Conservation (phyloP, 1,140 invertebrate species). For the Catajapyx aquilonaris region DNA sequence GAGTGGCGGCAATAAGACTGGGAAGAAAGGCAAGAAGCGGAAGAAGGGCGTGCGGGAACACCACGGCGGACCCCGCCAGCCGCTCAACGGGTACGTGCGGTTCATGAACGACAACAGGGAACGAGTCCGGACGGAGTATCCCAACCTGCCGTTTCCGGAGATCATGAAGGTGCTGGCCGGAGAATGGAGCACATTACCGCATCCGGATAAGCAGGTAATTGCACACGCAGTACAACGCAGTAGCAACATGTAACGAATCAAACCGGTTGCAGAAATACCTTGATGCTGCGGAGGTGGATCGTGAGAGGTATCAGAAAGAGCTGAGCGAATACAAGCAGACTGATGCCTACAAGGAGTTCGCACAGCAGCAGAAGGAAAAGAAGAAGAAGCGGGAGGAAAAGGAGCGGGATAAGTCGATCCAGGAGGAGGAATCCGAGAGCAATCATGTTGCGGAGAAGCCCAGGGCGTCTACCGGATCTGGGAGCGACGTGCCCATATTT, state of each 20-base stretch:
- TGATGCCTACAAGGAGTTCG: slow-evolving; percentile 60
- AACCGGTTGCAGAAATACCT: no score
- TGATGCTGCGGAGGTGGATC: slow-evolving; percentile 75
- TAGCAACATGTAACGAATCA: no score
- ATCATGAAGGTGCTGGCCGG: slow-evolving; percentile 68
- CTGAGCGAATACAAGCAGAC: slow-evolving; percentile 76
- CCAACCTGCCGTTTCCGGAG: slow-evolving; percentile 62
- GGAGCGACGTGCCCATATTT: slow-evolving; percentile 84
- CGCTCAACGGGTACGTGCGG: slow-evolving; percentile 55
- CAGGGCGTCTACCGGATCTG: slow-evolving; percentile 29
- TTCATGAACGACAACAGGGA: slow-evolving; percentile 77
- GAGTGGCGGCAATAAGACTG: no score
- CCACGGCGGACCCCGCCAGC: slow-evolving; percentile 44
- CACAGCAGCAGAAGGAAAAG: slow-evolving; percentile 34
- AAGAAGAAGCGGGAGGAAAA: not conserved
- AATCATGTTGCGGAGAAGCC: slow-evolving; percentile 13
- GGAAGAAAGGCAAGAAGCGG: slow-evolving; percentile 40
- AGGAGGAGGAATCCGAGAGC: not conserved
- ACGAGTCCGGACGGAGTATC: slow-evolving; percentile 53
- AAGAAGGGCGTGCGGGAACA: slow-evolving; percentile 38
- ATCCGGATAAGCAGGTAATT: slow-evolving; percentile 61
- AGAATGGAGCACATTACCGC: slow-evolving; percentile 70
- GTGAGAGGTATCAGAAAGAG: slow-evolving; percentile 68
- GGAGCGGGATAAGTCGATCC: not conserved
- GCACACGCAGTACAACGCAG: no score